Conservation (phyloP, 2,888 invertebrate species). For the Ophioninae sp. region DNA sequence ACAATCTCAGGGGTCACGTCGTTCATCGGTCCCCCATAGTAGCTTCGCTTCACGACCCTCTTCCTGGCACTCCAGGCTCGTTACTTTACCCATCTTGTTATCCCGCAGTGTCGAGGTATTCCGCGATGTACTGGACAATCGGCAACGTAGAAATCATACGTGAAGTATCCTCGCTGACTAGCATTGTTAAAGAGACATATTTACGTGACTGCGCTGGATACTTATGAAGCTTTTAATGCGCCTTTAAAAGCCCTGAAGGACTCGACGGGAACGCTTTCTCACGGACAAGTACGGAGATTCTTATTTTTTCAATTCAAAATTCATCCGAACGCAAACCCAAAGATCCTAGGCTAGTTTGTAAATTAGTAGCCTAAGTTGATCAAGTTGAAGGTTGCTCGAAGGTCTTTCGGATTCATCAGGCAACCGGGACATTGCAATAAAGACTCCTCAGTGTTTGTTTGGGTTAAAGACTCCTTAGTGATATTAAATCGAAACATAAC, state of each 20-base stretch:
- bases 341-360: neutral
- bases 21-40: conserved; percentile 23
- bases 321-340: conserved; percentile 22
- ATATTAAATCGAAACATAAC: no score
- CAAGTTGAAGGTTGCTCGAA: no score
- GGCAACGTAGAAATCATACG: conserved; percentile 40
- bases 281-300: conserved; percentile 42
- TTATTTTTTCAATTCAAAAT: conserved; percentile 45
- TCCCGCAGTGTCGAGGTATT: neutral
- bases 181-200: conserved; percentile 25
- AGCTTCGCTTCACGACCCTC: neutral
- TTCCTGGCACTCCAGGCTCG: conserved; percentile 11
- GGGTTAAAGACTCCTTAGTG: no score
- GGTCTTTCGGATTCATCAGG: no score
- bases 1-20: conserved; percentile 37
- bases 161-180: conserved; percentile 43
- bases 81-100: conserved; percentile 37
- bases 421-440: no score
- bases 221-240: conserved; percentile 41
- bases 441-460: no score
- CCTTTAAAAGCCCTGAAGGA: conserved; percentile 37
- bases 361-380: no score
- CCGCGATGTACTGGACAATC: conserved; percentile 34
- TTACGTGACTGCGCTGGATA: conserved; percentile 30
- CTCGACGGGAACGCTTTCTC: conserved; percentile 32